These are phyloP conservation scores for Lymantria dispar DNA, from an alignment of 2,888 invertebrate genomes.

Conservation along the genomic window DNA sequence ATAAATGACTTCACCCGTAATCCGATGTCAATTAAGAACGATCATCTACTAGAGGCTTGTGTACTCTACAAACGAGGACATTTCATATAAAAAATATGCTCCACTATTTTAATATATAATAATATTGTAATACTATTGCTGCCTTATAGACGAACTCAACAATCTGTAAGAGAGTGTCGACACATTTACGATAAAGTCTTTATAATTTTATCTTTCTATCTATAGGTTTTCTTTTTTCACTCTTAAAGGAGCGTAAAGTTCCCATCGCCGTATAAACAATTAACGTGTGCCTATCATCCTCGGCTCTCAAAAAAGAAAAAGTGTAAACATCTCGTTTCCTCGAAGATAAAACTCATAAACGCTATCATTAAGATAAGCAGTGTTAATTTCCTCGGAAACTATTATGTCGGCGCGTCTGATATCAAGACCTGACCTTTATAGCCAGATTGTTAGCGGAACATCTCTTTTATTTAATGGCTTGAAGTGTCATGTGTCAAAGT, in stretches of 20 bases:
- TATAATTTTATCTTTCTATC: background rate
- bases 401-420: conserved; percentile 53
- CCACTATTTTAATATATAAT: no score
- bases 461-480: conserved; percentile 11
- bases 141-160: no score
- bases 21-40: no score
- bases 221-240: background rate
- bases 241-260: conserved; percentile 9
- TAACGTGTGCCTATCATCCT: conserved; percentile 25
- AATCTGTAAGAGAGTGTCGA: no score
- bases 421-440: conserved; percentile 45
- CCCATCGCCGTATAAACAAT: conserved; percentile 25
- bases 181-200: no score
- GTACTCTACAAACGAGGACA: no score
- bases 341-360: conserved; percentile 60
- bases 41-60: no score
- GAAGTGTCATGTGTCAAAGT: conserved; percentile 27
- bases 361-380: conserved; percentile 59
- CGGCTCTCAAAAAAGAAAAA: conserved; percentile 41
- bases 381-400: conserved; percentile 66
- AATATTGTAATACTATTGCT: no score
- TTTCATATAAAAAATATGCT: no score
- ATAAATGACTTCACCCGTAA: no score
- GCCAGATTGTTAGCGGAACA: conserved; percentile 13
- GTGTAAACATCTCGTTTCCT: conserved; percentile 61